phyloP scores from a whole-genome alignment of 2,113 vertebrate species.

The Toxotes jaculatrix region DNA sequence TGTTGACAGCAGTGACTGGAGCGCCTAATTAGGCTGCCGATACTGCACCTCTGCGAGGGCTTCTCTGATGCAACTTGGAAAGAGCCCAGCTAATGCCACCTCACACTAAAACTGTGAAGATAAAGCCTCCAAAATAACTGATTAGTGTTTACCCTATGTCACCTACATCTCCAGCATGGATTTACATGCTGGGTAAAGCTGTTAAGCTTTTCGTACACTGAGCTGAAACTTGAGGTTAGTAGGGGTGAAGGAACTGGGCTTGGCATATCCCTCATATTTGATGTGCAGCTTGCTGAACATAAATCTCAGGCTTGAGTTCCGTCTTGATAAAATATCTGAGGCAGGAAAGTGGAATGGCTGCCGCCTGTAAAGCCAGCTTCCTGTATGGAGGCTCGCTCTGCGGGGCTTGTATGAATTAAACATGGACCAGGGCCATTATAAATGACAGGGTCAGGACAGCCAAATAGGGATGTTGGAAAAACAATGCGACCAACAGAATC shows the following conservation, averaged over 20 bases:
- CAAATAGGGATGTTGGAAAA: conserved; percentile 69
- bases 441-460: conserved; percentile 70
- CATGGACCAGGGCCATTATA: conserved; percentile 63
- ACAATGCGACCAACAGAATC: conserved; percentile 71
- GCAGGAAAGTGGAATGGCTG: conserved; percentile 62
- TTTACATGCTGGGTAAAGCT: conserved; percentile 29
- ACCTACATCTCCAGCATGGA: conserved; percentile 22
- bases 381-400: conserved; percentile 50
- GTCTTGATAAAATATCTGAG: conserved; percentile 61
- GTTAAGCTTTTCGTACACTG: conserved; percentile 31
- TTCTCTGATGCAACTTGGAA: conserved; percentile 68
- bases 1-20: conserved; percentile 63
- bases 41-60: conserved; percentile 47
- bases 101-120: conserved; percentile 29
- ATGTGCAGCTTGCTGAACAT: conserved; percentile 50
- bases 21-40: conserved; percentile 70
- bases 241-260: conserved; percentile 30
- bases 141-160: conserved; percentile 38
- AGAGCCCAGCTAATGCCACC: conserved; percentile 40
- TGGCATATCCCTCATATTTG: conserved; percentile 40
- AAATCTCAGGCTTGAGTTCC: conserved; percentile 47
- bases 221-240: conserved; percentile 43
- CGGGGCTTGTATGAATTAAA: conserved; percentile 64
- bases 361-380: conserved; percentile 62
- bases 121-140: conserved; percentile 32